These are phyloP conservation scores for Hycleus phaleratus DNA, from an alignment of 1,140 invertebrate genomes.

Conservation along the genomic window DNA sequence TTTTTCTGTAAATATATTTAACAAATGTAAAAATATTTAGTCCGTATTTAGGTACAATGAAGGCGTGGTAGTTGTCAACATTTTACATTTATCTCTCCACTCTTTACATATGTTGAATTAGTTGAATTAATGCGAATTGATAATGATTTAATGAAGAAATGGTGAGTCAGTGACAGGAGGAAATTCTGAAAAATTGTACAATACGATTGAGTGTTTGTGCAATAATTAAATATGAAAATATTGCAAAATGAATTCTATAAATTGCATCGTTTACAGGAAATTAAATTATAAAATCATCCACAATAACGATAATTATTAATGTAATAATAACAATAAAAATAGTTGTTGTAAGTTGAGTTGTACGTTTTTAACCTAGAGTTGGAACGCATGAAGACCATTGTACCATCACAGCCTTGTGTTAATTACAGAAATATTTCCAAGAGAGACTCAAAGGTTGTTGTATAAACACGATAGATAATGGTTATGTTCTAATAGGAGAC, in stretches of 20 bases:
- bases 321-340: neutral
- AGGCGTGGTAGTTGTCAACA: no score
- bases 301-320: neutral
- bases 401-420: slow-evolving; percentile 15
- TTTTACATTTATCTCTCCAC: no score
- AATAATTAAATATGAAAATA: no score
- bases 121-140: no score
- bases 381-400: neutral
- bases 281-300: neutral
- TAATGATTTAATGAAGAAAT: no score
- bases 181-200: no score
- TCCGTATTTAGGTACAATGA: no score
- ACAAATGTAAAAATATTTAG: no score
- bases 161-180: no score
- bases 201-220: neutral
- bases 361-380: neutral
- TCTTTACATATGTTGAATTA: no score
- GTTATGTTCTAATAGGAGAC: neutral
- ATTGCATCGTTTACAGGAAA: neutral
- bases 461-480: neutral
- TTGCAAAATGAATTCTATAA: no score
- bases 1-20: no score
- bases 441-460: neutral
- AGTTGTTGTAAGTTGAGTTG: neutral
- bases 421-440: slow-evolving; percentile 14